Conservation (phyloP, 2,113 vertebrate genomes). For the Scomber colias region DNA sequence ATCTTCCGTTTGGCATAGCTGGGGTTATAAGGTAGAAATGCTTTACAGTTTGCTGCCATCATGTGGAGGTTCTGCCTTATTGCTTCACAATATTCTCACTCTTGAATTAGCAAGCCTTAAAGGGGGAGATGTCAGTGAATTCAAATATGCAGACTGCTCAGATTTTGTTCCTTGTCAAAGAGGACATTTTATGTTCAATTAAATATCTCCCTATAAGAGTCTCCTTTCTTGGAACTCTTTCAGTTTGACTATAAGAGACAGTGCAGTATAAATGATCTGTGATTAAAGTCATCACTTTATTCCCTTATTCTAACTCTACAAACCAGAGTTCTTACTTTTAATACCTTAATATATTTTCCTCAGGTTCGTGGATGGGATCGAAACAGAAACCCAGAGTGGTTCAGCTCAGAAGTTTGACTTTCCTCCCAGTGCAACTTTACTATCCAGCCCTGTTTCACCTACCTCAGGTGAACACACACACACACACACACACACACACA, state of each 20-base stretch:
- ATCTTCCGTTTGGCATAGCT: background rate
- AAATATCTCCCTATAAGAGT: too few species aligned
- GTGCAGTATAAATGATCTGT: too few species aligned
- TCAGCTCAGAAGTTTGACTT: constrained; percentile 82
- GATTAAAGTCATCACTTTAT: background rate
- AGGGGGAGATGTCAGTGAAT: too few species aligned
- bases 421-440: constrained; percentile 57
- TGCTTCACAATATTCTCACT: background rate
- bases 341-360: background rate
- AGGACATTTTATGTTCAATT: too few species aligned
- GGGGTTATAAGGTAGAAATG: background rate
- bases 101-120: too few species aligned
- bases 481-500: background rate
- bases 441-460: constrained; percentile 52
- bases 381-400: constrained; percentile 76
- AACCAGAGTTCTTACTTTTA: background rate
- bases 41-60: constrained; percentile 31
- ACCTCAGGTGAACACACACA: constrained; percentile 49
- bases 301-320: background rate
- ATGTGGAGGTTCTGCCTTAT: constrained; percentile 16
- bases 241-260: too few species aligned
- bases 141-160: too few species aligned
- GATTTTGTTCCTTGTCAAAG: too few species aligned
- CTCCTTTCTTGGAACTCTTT: too few species aligned
- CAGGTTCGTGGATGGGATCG: constrained; percentile 86